Conservation (phyloP, 1,140 invertebrate species). For the Drosophila funebris region DNA sequence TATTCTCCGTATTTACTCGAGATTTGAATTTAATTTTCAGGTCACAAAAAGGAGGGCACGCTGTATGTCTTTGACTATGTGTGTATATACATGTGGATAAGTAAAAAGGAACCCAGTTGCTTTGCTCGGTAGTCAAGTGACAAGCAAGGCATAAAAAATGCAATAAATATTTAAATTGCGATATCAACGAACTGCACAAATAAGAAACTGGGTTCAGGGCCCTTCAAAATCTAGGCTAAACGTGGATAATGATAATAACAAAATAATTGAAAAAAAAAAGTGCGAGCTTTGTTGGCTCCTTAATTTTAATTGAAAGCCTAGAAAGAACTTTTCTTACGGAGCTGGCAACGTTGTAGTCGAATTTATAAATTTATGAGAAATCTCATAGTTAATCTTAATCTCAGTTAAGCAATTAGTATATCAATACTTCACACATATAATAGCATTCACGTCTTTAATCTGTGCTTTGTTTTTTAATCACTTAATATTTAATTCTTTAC, state of each 20-base stretch:
- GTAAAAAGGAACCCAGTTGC: slow-evolving; percentile 9
- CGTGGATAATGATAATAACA: slow-evolving; percentile 54
- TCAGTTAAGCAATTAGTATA: too few species aligned
- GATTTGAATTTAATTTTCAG: slow-evolving; percentile 82
- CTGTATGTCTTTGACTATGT: slow-evolving; percentile 5
- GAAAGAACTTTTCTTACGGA: background rate
- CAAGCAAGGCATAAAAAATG: slow-evolving; percentile 70
- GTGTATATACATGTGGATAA: slow-evolving; percentile 1
- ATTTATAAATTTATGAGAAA: too few species aligned
- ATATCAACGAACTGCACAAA: slow-evolving; percentile 75
- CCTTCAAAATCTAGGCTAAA: slow-evolving; percentile 67
- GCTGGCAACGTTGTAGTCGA: too few species aligned
- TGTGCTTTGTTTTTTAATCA: slow-evolving; percentile 22
- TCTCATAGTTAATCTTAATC: background rate
- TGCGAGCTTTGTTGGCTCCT: background rate
- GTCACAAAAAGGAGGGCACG: slow-evolving; percentile 58
- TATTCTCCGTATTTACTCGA: slow-evolving; percentile 62
- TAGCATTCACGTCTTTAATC: too few species aligned
- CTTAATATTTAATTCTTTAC: slow-evolving; percentile 67
- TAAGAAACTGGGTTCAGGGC: slow-evolving; percentile 44
- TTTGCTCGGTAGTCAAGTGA: slow-evolving; percentile 54
- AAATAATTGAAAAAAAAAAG: slow-evolving; percentile 60
- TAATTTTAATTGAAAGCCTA: background rate
- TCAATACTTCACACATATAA: too few species aligned
- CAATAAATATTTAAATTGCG: slow-evolving; percentile 80